A percentile compares a stretch with the other conserved stretches of the same genome.
These are phyloP conservation scores for Cataglyphis altisquamis DNA, from an alignment of 2,888 invertebrate species.

Conservation along the genomic window DNA sequence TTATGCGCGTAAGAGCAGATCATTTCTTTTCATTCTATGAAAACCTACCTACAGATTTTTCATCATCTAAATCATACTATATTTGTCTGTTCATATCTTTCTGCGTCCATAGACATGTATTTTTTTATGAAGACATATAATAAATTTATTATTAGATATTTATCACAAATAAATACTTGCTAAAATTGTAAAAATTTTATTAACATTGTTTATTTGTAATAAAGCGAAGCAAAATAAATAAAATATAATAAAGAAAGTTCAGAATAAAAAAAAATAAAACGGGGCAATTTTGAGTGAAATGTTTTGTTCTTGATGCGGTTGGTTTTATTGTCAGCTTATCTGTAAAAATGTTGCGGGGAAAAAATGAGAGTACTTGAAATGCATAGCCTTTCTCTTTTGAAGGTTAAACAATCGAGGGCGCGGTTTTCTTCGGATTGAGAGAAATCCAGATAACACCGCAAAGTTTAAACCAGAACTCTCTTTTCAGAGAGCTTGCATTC, in stretches of 20 bases:
- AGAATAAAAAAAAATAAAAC: background rate
- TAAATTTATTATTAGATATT: background rate
- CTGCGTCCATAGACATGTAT: too few relatives aligned
- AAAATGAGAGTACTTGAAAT: conserved; percentile 14
- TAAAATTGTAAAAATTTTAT: background rate
- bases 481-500: conserved; percentile 2
- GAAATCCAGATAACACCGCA: conserved; percentile 12
- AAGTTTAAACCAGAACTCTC: conserved; percentile 36
- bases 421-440: background rate
- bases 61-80: background rate
- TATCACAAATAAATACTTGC: background rate
- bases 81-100: background rate
- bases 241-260: background rate
- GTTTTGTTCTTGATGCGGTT: conserved; percentile 10
- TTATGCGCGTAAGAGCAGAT: background rate
- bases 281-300: background rate
- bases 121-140: background rate
- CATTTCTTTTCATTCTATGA: background rate
- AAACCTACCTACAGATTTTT: background rate
- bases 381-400: conserved; percentile 18
- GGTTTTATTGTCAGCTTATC: conserved; percentile 27
- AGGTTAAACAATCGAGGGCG: conserved; percentile 25
- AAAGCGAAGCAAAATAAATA: background rate
- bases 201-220: background rate
- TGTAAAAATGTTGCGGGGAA: conserved; percentile 37